Evolutionary conservation across 2,797 vertebrate genomes (phyloP), one percentile per base, ranked within the genome.

Genomic region (Craterocephalus amniculus): DNA sequence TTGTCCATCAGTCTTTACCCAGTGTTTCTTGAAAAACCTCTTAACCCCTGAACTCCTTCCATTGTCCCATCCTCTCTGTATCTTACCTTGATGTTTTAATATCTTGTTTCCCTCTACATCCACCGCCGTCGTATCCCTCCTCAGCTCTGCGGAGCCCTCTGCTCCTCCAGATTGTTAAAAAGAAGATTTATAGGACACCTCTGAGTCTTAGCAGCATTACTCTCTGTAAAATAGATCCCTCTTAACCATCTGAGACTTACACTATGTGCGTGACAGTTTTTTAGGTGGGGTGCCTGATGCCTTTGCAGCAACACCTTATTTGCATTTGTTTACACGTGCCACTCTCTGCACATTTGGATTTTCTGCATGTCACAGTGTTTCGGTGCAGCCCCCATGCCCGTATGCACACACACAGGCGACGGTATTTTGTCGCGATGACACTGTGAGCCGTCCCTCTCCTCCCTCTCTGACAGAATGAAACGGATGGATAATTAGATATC

Each of bases 401-500:
- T 74, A 78, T 67, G 51, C 34, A 34, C 62, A 9, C 70, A 58
- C 58, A 62, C 55, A 32, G 71, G 63, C 78, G 83, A 79, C 76
- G 79, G 84, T 74, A 89, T 91, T 89, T 87, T 74, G 77, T 73
- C 74, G 81, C 59, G 87, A 86, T 90, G 88, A 91, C 86, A 89
- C 85, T 68, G 76, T 68, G 89, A 85, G 90, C 78, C 81, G 65
- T 87, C 77, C 81, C 84, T 92, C 86, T 90, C 82, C 87, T 90
- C 88, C 84, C 78, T 90, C 87, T 87, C 88, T 91, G 90, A 92
- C 91, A 90, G 90, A 92, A 89, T 86, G 87, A 88, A 91, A 91
- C 81, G 88, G 92, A 92, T 91, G 94, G 89, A 93, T 94, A 94
- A 93, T 94, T 94, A 93, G 94, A 94, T 94, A 93, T 95, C 92